Conservation (phyloP, 1,140 invertebrate species). For the Calosoma granatense region DNA sequence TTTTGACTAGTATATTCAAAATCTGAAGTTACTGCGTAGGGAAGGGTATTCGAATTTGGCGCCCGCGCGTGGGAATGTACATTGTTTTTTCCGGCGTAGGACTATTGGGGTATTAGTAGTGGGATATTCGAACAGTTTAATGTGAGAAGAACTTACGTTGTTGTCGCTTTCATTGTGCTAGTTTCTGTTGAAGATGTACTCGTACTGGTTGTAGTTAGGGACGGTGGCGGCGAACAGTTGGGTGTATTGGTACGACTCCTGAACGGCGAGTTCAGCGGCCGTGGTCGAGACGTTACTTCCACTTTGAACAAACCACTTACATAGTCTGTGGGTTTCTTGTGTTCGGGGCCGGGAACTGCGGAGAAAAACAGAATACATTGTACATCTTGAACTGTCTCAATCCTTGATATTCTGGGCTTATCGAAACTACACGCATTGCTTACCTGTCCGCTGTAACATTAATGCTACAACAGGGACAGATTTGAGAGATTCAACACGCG, state of each 20-base stretch:
- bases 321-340: slow-evolving; percentile 68
- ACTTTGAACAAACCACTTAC: slow-evolving; percentile 68
- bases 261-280: slow-evolving; percentile 29
- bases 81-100: no score
- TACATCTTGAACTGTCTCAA: background rate
- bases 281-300: slow-evolving; percentile 48
- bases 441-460: no score
- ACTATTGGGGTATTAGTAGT: no score
- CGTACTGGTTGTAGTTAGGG: background rate
- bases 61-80: no score
- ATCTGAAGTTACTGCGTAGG: no score
- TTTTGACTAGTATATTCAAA: no score
- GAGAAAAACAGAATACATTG: slow-evolving; percentile 14
- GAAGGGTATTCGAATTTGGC: no score
- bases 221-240: slow-evolving; percentile 25
- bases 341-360: slow-evolving; percentile 56
- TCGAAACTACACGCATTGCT: no score
- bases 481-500: no score
- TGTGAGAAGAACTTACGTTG: slow-evolving; percentile 5
- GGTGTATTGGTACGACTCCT: slow-evolving; percentile 28
- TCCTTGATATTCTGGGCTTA: no score
- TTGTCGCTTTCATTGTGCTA: slow-evolving; percentile 1
- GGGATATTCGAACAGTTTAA: no score
- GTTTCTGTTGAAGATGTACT: background rate
- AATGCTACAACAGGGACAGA: no score